Percentiles rank a stretch among this genome's conserved stretches.
Evolutionary conservation across 2,797 vertebrate species (phyloP).

Genomic region (Tragelaphus oryx): DNA sequence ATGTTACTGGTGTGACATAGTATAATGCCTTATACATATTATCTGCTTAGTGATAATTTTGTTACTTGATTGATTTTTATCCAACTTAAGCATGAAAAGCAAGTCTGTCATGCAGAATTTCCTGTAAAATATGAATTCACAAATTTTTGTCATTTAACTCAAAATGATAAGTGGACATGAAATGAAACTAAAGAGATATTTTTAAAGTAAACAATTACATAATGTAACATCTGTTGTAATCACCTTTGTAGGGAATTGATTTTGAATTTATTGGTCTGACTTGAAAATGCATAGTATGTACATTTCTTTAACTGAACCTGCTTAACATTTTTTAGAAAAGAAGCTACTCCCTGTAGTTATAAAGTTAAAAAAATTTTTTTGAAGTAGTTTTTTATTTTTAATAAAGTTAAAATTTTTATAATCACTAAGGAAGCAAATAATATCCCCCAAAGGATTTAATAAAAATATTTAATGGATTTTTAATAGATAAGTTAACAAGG

Average conservation of each 20-base stretch:
- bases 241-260: not conserved
- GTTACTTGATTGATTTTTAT: not conserved
- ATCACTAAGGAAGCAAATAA: not conserved
- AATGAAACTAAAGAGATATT: not conserved
- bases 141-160: not conserved
- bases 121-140: not conserved
- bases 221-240: not conserved
- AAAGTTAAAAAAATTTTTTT: not conserved
- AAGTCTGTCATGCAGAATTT: not conserved
- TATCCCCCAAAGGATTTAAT: not conserved
- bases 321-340: constrained; percentile 17
- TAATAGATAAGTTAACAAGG: not conserved
- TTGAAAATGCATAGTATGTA: not conserved
- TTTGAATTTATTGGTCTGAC: not conserved
- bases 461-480: constrained; percentile 24
- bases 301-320: not conserved
- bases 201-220: not conserved
- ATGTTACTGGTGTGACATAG: not conserved
- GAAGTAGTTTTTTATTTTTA: not conserved
- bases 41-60: not conserved
- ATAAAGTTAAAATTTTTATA: not conserved
- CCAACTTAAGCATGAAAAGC: not conserved
- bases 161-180: not conserved
- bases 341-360: not conserved
- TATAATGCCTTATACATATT: not conserved